These are phyloP conservation scores for Lepidurus packardi DNA, from an alignment of 1,140 invertebrate genomes.

Conservation along the genomic window DNA sequence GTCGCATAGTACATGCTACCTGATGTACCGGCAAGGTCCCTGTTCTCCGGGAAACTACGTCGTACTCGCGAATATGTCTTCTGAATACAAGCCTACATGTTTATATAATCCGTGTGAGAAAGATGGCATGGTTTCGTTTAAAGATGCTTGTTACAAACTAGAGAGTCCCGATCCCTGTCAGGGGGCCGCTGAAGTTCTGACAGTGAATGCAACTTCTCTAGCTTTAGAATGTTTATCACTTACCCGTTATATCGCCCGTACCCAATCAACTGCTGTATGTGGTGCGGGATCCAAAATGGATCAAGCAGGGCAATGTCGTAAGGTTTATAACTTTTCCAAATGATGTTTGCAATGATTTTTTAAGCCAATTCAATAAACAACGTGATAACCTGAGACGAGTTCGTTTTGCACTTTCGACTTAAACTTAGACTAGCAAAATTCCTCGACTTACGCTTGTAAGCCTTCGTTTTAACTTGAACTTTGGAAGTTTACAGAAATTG, in stretches of 20 bases:
- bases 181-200: background rate
- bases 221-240: background rate
- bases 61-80: background rate
- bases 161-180: background rate
- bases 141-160: background rate
- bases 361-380: no score
- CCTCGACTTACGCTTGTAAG: no score
- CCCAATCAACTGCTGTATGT: background rate
- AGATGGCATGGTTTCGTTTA: background rate
- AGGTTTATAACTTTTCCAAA: no score
- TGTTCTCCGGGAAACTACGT: background rate
- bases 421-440: no score
- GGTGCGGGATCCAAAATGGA: background rate
- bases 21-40: background rate
- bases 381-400: no score
- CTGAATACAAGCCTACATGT: background rate
- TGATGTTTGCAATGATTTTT: no score
- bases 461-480: no score
- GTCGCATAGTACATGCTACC: background rate
- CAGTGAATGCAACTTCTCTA: background rate
- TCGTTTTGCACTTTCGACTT: no score
- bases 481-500: no score
- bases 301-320: background rate
- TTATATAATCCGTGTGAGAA: background rate
- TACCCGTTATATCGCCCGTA: background rate